Conservation (phyloP, 30 jellyfish, hydroid and myxozoan species). For the Cassiopea andromeda region DNA sequence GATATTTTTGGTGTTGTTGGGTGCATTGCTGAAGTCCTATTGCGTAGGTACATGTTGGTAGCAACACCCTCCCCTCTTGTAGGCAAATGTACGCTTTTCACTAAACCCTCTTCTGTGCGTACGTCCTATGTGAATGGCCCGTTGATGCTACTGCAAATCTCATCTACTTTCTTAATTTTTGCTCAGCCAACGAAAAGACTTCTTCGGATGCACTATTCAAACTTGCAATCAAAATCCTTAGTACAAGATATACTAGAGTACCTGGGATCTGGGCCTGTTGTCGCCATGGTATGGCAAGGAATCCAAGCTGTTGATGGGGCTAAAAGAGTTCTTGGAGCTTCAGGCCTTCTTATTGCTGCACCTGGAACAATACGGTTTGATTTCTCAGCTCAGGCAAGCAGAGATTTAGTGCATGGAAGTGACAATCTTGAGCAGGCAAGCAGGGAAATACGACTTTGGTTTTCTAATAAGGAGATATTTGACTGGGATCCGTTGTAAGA, state of each 20-base stretch:
- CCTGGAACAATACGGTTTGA: constrained; percentile 44
- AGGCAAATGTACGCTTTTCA: no score
- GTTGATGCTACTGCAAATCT: no score
- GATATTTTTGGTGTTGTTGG: no score
- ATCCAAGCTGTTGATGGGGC: constrained; percentile 8
- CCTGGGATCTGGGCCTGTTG: constrained; percentile 86
- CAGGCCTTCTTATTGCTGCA: constrained; percentile 9
- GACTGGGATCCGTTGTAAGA: constrained; percentile 12
- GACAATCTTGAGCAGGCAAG: background rate
- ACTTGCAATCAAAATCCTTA: constrained; percentile 52
- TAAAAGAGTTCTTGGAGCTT: constrained; percentile 8
- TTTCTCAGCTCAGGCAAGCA: constrained; percentile 11
- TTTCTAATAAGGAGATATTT: constrained; percentile 3
- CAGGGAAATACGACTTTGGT: constrained; percentile 23
- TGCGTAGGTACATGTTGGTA: no score
- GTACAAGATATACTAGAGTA: constrained; percentile 68
- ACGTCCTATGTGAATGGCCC: no score
- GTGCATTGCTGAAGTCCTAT: no score
- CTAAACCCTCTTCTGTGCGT: no score
- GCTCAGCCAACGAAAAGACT: constrained; percentile 37
- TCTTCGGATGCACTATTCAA: constrained; percentile 63
- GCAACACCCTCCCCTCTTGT: no score
- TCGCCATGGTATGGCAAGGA: constrained; percentile 75
- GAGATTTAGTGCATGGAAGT: constrained; percentile 17
- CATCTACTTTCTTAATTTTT: no score